These are phyloP conservation scores for Aromia moschata DNA, from an alignment of 2,888 invertebrate species.

Conservation along the genomic window DNA sequence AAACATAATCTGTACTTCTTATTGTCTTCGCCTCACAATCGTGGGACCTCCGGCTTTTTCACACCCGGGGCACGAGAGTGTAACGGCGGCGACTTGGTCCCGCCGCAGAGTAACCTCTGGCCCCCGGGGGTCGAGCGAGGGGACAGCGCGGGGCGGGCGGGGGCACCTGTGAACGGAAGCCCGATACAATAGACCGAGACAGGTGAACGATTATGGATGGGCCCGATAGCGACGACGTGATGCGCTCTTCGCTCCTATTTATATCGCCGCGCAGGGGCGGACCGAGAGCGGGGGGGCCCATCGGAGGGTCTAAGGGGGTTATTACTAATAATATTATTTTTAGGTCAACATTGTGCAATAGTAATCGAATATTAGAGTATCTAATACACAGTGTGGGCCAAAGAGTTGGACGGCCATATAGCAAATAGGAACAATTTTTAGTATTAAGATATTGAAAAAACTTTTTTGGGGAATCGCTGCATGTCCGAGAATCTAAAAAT, in stretches of 20 bases:
- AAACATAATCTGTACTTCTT: conserved; percentile 53
- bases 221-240: conserved; percentile 24
- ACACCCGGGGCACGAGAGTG: conserved; percentile 54
- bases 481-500: too few species aligned
- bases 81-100: conserved; percentile 48
- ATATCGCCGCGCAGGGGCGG: too few species aligned
- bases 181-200: conserved; percentile 51
- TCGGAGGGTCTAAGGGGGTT: too few species aligned
- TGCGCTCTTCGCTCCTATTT: conserved; percentile 17
- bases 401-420: too few species aligned
- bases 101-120: conserved; percentile 52
- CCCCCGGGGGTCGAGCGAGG: conserved; percentile 38
- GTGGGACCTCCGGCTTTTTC: conserved; percentile 53
- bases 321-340: too few species aligned
- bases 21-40: conserved; percentile 50
- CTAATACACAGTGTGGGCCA: too few species aligned
- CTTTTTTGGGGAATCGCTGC: too few species aligned
- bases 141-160: conserved; percentile 24
- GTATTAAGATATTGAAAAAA: too few species aligned
- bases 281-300: too few species aligned
- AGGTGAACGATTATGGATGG: conserved; percentile 54
- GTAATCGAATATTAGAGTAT: too few species aligned
- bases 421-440: too few species aligned
- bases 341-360: too few species aligned
- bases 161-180: conserved; percentile 57